Conservation (phyloP, 2,797 vertebrate species). For the Darevskia nairensis region DNA sequence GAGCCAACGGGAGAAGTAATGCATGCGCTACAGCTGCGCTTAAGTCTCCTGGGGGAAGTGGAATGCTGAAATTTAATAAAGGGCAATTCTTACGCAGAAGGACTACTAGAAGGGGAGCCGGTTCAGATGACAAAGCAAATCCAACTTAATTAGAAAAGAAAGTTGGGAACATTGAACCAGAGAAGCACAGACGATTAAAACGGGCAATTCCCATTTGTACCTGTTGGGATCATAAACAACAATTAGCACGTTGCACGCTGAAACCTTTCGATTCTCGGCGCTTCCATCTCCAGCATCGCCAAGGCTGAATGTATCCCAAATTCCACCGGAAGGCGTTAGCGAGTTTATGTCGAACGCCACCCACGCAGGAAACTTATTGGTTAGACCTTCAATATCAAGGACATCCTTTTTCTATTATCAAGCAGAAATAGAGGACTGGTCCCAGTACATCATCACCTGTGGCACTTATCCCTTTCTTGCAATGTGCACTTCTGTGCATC, state of each 20-base stretch:
- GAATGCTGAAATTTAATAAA: slow-evolving; percentile 64
- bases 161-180: slow-evolving; percentile 17
- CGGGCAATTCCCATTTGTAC: neutral
- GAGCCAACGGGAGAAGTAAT: slow-evolving; percentile 34
- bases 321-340: no score
- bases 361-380: neutral
- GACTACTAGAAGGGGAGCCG: slow-evolving; percentile 41
- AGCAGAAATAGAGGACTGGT: neutral
- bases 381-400: neutral
- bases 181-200: slow-evolving; percentile 9
- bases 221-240: slow-evolving; percentile 3
- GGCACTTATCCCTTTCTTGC: no score
- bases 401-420: neutral
- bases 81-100: slow-evolving; percentile 50
- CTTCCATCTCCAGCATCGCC: neutral
- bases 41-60: slow-evolving; percentile 22
- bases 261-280: neutral
- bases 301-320: no score
- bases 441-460: neutral
- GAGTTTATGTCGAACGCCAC: neutral
- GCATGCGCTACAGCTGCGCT: slow-evolving; percentile 58
- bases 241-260: neutral
- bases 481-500: no score
- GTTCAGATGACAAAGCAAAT: slow-evolving; percentile 64
- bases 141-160: slow-evolving; percentile 61